A percentile compares a stretch with the other conserved stretches of the same genome.
phyloP scores from a whole-genome alignment of 2,113 vertebrate genomes.

The Psittacula cyanocephala region DNA sequence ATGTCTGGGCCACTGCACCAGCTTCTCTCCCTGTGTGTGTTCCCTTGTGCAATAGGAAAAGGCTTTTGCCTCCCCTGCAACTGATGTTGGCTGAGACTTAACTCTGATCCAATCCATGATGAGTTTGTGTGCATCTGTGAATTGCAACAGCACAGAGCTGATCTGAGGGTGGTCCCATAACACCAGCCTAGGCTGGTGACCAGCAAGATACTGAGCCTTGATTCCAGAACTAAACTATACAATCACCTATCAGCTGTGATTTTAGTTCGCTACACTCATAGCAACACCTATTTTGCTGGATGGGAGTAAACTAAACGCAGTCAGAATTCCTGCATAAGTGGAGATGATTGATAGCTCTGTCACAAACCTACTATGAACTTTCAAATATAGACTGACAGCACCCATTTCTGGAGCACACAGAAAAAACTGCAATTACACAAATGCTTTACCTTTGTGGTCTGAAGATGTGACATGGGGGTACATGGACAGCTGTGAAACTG shows the following conservation, averaged over 20 bases:
- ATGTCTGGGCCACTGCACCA: not conserved
- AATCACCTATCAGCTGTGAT: not conserved
- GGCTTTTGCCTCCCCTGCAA: not conserved
- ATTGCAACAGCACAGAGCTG: not conserved
- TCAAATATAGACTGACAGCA: not conserved
- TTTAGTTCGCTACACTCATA: not conserved
- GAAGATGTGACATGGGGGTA: not conserved
- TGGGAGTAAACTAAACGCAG: not conserved
- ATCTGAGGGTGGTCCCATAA: not conserved
- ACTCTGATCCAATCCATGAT: rapidly evolving
- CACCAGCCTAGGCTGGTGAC: not conserved
- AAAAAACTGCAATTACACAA: not conserved
- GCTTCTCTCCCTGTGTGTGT: not conserved
- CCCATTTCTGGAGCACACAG: not conserved
- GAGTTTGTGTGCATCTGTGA: not conserved
- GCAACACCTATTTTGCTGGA: not conserved
- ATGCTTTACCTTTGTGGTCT: not conserved
- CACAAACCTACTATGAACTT: not conserved
- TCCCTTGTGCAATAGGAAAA: not conserved
- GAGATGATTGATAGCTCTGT: not conserved
- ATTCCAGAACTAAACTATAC: not conserved
- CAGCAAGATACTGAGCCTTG: not conserved
- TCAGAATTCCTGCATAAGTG: not conserved
- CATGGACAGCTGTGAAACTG: not conserved
- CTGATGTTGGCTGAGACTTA: not conserved